Percentiles rank a stretch among this genome's conserved stretches.
Conservation (phyloP, 2,113 vertebrate genomes). For the Rhynchomys soricoides region DNA sequence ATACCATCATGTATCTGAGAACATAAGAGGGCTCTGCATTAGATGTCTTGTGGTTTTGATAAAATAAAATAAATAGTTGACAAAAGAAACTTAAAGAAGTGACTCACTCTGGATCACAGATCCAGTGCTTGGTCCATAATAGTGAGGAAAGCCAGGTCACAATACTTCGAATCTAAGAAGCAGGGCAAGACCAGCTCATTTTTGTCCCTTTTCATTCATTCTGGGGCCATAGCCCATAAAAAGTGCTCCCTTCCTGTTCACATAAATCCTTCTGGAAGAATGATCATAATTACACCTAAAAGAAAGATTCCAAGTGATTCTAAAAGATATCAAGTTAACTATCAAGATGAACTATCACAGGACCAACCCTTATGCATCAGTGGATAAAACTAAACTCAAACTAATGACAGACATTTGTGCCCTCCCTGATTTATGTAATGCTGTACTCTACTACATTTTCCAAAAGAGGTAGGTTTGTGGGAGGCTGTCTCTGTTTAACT, state of each 20-base stretch:
- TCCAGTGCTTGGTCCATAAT: too few species aligned
- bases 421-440: rapidly evolving
- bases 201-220: not conserved
- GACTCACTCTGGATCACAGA: not conserved
- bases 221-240: rapidly evolving
- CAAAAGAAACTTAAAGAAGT: too few species aligned
- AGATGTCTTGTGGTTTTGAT: not conserved
- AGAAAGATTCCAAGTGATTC: not conserved
- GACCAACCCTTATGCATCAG: not conserved
- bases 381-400: not conserved
- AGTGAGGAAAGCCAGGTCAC: not conserved
- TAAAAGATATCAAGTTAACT: not conserved
- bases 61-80: not conserved
- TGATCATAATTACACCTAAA: not conserved
- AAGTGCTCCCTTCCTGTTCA: not conserved
- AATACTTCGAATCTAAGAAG: not conserved
- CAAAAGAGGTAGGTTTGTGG: not conserved
- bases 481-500: slow-evolving; percentile 6
- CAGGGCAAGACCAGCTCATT: too few species aligned
- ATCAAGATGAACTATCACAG: too few species aligned
- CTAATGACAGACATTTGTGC: rapidly evolving
- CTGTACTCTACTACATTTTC: not conserved
- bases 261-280: too few species aligned
- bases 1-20: not conserved
- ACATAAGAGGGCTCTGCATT: too few species aligned